A percentile compares a stretch with the other conserved stretches of the same genome.
phyloP scores from a whole-genome alignment of 2,797 vertebrate species.

The Acanthiza pusilla region DNA sequence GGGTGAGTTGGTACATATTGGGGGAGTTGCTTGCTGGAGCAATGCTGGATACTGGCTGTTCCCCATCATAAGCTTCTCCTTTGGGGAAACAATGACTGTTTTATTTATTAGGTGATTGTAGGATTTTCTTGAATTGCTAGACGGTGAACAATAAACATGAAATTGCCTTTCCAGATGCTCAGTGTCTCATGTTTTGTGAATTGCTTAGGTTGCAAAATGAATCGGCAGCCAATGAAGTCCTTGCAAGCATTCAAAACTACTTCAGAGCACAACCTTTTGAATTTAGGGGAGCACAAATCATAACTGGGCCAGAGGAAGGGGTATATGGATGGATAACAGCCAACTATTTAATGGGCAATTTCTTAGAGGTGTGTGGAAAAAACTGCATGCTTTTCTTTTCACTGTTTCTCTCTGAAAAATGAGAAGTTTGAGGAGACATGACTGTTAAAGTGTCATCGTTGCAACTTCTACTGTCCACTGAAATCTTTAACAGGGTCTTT shows the following conservation, averaged over 20 bases:
- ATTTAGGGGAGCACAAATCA: constrained; percentile 90
- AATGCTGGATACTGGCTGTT: neutral
- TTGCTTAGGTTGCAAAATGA: constrained; percentile 80
- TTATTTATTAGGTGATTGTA: neutral
- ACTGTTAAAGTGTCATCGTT: neutral
- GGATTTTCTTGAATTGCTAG: neutral
- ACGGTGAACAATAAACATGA: neutral
- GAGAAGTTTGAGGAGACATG: neutral
- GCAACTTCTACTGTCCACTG: neutral
- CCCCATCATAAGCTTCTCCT: neutral
- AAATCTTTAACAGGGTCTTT: neutral
- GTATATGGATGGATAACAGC: constrained; percentile 96
- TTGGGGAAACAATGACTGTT: neutral
- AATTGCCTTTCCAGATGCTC: constrained; percentile 49
- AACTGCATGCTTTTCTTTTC: constrained; percentile 69
- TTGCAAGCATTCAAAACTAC: constrained; percentile 80
- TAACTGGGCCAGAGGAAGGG: constrained; percentile 92
- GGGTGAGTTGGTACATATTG: neutral
- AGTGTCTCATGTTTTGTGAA: constrained; percentile 72
- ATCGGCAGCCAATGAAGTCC: constrained; percentile 77
- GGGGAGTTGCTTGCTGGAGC: neutral
- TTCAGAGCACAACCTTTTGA: constrained; percentile 84
- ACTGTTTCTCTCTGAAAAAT: constrained; percentile 16
- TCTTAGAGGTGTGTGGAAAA: constrained; percentile 85
- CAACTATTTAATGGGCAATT: constrained; percentile 96